A percentile compares a stretch with the other conserved stretches of the same genome.
These are phyloP conservation scores for Calidris pugnax DNA, from an alignment of 2,113 vertebrate genomes.

Conservation along the genomic window DNA sequence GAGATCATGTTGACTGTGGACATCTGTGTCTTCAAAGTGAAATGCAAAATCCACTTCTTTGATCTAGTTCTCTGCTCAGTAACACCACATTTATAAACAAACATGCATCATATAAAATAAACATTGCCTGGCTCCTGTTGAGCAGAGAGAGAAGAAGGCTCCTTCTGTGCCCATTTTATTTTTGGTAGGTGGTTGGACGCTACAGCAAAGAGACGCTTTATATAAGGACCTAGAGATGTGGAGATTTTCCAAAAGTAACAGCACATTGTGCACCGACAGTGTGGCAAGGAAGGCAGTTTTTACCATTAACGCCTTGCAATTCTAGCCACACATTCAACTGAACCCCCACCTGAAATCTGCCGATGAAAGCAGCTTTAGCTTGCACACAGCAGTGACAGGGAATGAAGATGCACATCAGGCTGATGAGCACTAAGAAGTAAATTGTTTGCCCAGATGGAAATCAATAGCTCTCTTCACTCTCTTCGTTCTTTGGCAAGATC, in stretches of 20 bases:
- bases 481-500: conserved; percentile 27
- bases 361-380: background rate
- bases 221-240: background rate
- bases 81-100: conserved; percentile 46
- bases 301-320: background rate
- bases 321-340: background rate
- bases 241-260: conserved; percentile 6
- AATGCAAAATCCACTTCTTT: conserved; percentile 38
- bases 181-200: background rate
- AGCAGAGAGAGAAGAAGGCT: background rate
- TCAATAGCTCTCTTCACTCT: conserved; percentile 38
- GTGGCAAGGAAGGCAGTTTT: background rate
- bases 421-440: conserved; percentile 41
- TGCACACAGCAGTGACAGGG: background rate
- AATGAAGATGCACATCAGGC: conserved; percentile 31
- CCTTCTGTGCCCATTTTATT: conserved; percentile 4
- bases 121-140: background rate
- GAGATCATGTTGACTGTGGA: background rate
- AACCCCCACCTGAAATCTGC: conserved; percentile 20
- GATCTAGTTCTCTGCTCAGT: background rate
- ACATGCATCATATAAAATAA: background rate
- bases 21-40: background rate
- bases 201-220: background rate
- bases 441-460: conserved; percentile 53
- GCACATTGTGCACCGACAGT: background rate